These are phyloP conservation scores for Drosophila novamexicana DNA, from an alignment of 1,140 invertebrate genomes.

Conservation along the genomic window DNA sequence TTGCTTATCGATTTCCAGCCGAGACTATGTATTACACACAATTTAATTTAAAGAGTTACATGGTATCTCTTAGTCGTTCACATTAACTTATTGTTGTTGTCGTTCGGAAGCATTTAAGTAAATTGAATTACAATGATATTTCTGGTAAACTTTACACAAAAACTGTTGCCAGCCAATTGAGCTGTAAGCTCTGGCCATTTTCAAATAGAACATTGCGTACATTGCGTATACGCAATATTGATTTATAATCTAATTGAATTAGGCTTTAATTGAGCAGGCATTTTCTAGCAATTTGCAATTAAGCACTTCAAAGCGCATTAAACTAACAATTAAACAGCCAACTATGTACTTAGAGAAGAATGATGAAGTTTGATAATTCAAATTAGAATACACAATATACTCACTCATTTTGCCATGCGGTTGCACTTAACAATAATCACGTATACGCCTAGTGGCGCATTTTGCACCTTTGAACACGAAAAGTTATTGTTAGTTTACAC, in stretches of 20 bases:
- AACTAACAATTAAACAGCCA: not conserved
- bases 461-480: constrained; percentile 2
- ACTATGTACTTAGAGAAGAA: too few species aligned
- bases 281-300: constrained; percentile 7
- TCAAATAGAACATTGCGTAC: not conserved
- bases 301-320: constrained; percentile 14
- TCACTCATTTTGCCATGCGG: constrained; percentile 65
- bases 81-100: constrained; percentile 10
- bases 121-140: constrained; percentile 73
- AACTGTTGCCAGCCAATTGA: constrained; percentile 62
- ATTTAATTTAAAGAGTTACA: not conserved
- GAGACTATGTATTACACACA: too few species aligned
- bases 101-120: constrained; percentile 49
- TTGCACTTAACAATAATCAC: constrained; percentile 53
- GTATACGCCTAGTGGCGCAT: constrained; percentile 73
- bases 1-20: too few species aligned
- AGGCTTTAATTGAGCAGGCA: constrained; percentile 30
- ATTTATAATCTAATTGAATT: constrained; percentile 30
- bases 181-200: constrained; percentile 4
- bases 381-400: constrained; percentile 19
- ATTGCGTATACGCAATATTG: constrained; percentile 52
- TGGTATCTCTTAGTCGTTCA: not conserved
- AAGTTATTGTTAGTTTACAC: constrained; percentile 19
- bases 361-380: not conserved
- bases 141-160: constrained; percentile 59